Evolutionary conservation across 2,888 invertebrate species (phyloP).

Genomic region (Hydrotaea cyrtoneurina): DNA sequence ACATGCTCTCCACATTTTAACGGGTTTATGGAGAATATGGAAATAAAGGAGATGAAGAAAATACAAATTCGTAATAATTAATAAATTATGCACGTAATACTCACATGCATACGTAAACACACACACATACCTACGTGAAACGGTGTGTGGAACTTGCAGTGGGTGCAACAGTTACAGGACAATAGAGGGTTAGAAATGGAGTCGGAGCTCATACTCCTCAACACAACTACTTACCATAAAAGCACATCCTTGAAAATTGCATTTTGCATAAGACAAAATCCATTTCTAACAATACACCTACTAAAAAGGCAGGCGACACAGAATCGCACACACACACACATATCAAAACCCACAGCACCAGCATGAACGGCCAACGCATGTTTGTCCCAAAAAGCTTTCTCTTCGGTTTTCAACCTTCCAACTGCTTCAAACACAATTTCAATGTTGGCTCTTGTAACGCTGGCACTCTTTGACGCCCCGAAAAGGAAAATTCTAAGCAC

Average conservation of each 20-base stretch:
- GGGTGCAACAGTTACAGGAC: neutral
- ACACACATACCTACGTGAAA: no score
- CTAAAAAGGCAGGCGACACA: neutral
- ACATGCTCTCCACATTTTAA: neutral
- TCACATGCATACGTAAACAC: neutral
- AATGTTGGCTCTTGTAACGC: no score
- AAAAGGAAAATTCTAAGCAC: slow-evolving; percentile 10
- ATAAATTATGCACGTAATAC: slow-evolving; percentile 69
- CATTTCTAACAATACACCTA: slow-evolving; percentile 27
- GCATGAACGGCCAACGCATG: neutral
- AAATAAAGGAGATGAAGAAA: neutral
- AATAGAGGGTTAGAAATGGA: neutral
- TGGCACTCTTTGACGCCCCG: slow-evolving; percentile 51
- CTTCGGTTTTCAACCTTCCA: slow-evolving; percentile 65
- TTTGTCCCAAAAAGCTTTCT: slow-evolving; percentile 59
- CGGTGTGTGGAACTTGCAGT: no score
- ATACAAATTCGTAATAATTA: slow-evolving; percentile 66
- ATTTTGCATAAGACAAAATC: slow-evolving; percentile 66
- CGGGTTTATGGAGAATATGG: slow-evolving; percentile 7
- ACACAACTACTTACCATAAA: slow-evolving; percentile 73
- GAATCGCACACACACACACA: neutral
- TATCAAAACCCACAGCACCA: neutral
- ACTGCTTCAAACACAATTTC: slow-evolving; percentile 28
- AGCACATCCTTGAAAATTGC: slow-evolving; percentile 78
- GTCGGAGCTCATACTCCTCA: slow-evolving; percentile 71